Percentiles rank a stretch among this genome's conserved stretches.
These are phyloP conservation scores for Leucosticte australis DNA, from an alignment of 2,113 vertebrate species.

Conservation along the genomic window DNA sequence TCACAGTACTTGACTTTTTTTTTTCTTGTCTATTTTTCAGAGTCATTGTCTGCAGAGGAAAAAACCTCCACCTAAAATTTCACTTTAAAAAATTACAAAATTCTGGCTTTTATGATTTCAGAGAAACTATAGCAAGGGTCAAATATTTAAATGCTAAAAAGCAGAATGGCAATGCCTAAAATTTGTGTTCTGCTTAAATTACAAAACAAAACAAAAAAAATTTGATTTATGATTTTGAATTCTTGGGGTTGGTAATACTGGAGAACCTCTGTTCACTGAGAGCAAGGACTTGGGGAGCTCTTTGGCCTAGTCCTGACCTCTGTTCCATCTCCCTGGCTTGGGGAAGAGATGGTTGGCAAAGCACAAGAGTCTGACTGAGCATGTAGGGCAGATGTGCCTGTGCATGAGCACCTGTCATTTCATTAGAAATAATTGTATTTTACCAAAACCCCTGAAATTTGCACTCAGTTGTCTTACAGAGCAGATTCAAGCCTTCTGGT, in stretches of 20 bases:
- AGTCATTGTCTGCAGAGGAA: background rate
- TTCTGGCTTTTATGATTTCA: background rate
- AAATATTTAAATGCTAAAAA: background rate
- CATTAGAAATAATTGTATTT: background rate
- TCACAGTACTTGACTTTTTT: background rate
- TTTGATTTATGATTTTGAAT: background rate
- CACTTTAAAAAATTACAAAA: fast-evolving
- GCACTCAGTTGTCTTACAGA: background rate
- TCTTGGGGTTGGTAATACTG: background rate
- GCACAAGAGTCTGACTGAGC: background rate
- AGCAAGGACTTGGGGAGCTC: background rate
- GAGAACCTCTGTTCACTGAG: background rate
- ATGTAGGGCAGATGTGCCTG: background rate
- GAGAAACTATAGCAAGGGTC: background rate
- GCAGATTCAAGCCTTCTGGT: background rate
- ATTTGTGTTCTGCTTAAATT: background rate
- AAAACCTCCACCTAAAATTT: background rate
- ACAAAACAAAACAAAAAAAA: background rate
- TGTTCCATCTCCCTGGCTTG: background rate
- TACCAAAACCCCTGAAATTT: background rate
- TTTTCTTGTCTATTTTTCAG: background rate
- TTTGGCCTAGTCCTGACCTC: background rate
- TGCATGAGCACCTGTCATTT: background rate
- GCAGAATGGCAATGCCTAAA: background rate
- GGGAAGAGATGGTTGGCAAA: background rate